phyloP scores from a whole-genome alignment of 2,888 invertebrate genomes.

The Lochmaea capreae region DNA sequence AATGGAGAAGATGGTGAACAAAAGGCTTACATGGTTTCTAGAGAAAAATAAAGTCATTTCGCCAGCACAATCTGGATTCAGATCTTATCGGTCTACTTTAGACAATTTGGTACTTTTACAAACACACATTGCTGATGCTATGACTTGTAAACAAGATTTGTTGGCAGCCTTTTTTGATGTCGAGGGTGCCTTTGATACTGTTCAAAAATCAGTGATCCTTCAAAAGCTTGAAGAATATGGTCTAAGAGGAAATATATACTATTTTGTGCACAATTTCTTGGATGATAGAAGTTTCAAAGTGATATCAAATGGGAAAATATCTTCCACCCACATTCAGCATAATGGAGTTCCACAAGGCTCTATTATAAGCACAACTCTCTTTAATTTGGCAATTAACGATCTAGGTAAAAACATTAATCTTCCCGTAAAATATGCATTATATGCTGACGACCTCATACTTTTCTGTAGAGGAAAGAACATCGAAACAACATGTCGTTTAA shows the following conservation, averaged over 20 bases:
- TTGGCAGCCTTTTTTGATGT: background rate
- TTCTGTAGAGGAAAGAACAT: too few species aligned
- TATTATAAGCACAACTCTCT: background rate
- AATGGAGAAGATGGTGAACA: background rate
- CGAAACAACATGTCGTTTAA: too few species aligned
- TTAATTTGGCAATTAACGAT: background rate
- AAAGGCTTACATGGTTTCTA: background rate
- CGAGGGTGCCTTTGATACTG: slow-evolving; percentile 2
- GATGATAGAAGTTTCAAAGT: background rate
- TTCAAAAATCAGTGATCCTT: background rate
- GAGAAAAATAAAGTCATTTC: background rate
- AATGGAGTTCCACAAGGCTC: slow-evolving; percentile 4
- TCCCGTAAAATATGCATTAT: too few species aligned
- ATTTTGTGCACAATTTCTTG: background rate
- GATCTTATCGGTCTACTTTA: background rate
- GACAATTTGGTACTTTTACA: background rate
- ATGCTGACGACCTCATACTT: too few species aligned
- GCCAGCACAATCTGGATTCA: background rate
- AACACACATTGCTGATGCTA: background rate
- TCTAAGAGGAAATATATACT: background rate
- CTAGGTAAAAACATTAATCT: background rate
- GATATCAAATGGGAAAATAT: background rate
- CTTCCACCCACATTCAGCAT: background rate
- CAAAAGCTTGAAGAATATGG: background rate
- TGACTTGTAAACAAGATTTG: background rate